A percentile compares a stretch with the other conserved stretches of the same genome.
Evolutionary conservation across 1,140 invertebrate species (phyloP).

Genomic region (Halictus rubicundus): DNA sequence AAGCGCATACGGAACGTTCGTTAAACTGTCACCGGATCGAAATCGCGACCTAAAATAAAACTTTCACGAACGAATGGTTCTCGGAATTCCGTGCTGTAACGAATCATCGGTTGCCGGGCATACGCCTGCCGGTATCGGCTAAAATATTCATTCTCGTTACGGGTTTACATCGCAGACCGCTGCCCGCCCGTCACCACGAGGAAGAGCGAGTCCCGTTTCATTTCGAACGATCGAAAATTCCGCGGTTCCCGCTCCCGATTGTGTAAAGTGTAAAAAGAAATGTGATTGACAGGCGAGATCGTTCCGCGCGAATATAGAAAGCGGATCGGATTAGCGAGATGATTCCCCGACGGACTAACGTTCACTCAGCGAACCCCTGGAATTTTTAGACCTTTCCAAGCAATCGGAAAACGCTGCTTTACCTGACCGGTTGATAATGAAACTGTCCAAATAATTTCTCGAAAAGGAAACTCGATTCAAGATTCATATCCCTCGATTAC

Average conservation of each 20-base stretch:
- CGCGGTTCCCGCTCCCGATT: not conserved
- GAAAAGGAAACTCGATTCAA: no score
- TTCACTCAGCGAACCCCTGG: no score
- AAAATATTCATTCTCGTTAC: constrained; percentile 9
- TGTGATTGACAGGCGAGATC: not conserved
- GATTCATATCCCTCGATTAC: no score
- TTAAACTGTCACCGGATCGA: constrained; percentile 52
- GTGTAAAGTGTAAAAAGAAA: not conserved
- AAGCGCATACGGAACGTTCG: constrained; percentile 23
- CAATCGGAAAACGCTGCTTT: no score
- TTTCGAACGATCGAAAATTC: not conserved
- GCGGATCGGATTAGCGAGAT: no score
- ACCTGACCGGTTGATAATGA: no score
- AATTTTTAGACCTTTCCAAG: no score
- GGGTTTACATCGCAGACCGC: no score
- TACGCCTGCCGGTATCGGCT: not conserved
- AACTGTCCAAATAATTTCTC: no score
- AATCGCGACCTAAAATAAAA: constrained; percentile 50
- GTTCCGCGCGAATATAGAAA: no score
- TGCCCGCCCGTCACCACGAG: not conserved
- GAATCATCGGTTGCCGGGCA: not conserved
- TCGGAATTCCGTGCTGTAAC: constrained; percentile 13
- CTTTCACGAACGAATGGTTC: constrained; percentile 25
- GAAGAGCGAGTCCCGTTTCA: not conserved
- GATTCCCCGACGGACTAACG: no score